Evolutionary conservation across 2,113 vertebrate genomes (phyloP).

Genomic region (Erythrocebus patas): DNA sequence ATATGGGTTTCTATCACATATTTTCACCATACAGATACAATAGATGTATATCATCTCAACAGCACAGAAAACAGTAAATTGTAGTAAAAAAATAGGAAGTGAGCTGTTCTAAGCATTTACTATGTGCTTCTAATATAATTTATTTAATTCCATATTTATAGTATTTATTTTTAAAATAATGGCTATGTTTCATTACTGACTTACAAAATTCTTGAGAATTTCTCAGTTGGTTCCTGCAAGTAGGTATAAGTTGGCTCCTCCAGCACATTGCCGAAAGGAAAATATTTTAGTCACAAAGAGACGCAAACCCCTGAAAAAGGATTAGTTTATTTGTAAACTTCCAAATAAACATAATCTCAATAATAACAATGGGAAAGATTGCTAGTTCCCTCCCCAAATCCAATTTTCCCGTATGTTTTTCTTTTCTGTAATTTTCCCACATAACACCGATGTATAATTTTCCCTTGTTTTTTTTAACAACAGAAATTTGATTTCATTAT

Average conservation of each 20-base stretch:
- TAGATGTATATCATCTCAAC: not conserved
- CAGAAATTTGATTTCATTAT: not conserved
- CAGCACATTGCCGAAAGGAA: not conserved
- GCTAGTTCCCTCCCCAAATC: not conserved
- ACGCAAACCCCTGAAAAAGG: not conserved
- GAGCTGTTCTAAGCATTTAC: not conserved
- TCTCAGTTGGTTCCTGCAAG: not conserved
- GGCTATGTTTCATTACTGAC: not conserved
- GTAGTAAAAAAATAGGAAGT: not conserved
- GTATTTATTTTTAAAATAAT: not conserved
- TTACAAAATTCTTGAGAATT: not conserved
- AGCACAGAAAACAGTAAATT: not conserved
- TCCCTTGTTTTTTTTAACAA: not conserved
- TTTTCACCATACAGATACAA: not conserved
- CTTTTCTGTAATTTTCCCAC: too few relatives aligned
- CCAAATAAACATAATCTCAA: not conserved
- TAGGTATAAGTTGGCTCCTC: not conserved
- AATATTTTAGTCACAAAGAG: not conserved
- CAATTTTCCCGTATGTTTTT: not conserved
- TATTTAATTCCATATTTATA: not conserved
- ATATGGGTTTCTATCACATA: not conserved
- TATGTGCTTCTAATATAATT: not conserved
- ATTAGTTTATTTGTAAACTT: not conserved
- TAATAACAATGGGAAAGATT: not conserved
- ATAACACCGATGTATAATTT: not conserved